Percentiles rank a stretch among this genome's conserved stretches.
phyloP scores from a whole-genome alignment of 2,113 vertebrate genomes.

The Corythoichthys intestinalis region DNA sequence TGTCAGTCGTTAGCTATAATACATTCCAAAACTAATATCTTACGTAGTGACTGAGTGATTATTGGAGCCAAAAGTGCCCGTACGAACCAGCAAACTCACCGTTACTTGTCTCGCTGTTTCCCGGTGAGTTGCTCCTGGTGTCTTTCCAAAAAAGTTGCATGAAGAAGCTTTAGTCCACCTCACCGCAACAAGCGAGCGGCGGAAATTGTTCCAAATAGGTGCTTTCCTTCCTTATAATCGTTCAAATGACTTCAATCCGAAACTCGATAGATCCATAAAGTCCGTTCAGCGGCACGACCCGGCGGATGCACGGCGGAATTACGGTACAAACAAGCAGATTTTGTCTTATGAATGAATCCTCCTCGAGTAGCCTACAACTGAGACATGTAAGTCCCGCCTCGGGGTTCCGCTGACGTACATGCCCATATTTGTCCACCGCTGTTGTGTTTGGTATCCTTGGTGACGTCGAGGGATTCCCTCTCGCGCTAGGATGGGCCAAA shows the following conservation, averaged over 20 bases:
- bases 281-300: constrained; percentile 36
- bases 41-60: background rate
- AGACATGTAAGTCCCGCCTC: constrained; percentile 73
- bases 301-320: constrained; percentile 35
- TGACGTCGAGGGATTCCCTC: constrained; percentile 98
- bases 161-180: constrained; percentile 74
- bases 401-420: constrained; percentile 98
- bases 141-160: constrained; percentile 81
- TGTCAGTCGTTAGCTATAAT: background rate
- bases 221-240: constrained; percentile 16
- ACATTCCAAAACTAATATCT: background rate
- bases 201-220: constrained; percentile 41
- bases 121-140: constrained; percentile 62
- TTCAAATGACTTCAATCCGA: constrained; percentile 8
- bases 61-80: background rate
- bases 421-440: constrained; percentile 83
- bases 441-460: constrained; percentile 99
- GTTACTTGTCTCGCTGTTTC: constrained; percentile 46
- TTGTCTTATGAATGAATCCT: constrained; percentile 88
- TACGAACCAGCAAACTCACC: constrained; percentile 46
- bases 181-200: constrained; percentile 24
- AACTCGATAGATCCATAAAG: constrained; percentile 65
- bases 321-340: constrained; percentile 59
- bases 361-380: constrained; percentile 44
- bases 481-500: constrained; percentile 73